A percentile compares a stretch with the other conserved stretches of the same genome.
Evolutionary conservation across 2,888 invertebrate genomes (phyloP).

Genomic region (Cosmopolites sordidus): DNA sequence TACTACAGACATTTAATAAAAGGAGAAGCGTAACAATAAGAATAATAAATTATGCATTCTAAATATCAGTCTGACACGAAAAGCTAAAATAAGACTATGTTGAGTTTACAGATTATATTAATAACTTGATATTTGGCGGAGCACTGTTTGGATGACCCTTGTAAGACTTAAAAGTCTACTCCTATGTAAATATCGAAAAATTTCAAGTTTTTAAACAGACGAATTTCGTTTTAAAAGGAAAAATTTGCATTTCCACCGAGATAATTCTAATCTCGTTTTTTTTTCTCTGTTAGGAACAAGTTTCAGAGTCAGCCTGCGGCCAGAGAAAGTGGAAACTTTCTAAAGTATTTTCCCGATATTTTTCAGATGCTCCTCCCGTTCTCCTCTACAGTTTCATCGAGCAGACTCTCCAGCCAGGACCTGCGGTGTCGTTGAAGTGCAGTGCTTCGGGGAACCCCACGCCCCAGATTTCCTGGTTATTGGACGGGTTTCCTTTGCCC

Average conservation of each 20-base stretch:
- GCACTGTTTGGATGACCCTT: no score
- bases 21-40: no score
- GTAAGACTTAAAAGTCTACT: no score
- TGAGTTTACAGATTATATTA: no score
- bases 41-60: no score
- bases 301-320: not conserved
- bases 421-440: constrained; percentile 73
- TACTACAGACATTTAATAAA: no score
- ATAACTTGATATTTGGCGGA: no score
- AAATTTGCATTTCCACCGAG: not conserved
- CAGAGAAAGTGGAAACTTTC: not conserved
- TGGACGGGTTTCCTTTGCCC: constrained; percentile 69
- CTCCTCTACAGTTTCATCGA: constrained; percentile 73
- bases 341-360: constrained; percentile 5
- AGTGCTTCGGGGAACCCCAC: constrained; percentile 73
- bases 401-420: constrained; percentile 72
- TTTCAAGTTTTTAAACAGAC: no score
- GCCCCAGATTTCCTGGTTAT: constrained; percentile 70
- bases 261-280: not conserved
- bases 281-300: not conserved
- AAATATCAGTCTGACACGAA: no score
- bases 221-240: no score
- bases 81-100: no score
- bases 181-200: no score
- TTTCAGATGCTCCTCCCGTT: constrained; percentile 69